A percentile compares a stretch with the other conserved stretches of the same genome.
Conservation (phyloP, 2,113 vertebrate genomes). For the Tringa solitaria region DNA sequence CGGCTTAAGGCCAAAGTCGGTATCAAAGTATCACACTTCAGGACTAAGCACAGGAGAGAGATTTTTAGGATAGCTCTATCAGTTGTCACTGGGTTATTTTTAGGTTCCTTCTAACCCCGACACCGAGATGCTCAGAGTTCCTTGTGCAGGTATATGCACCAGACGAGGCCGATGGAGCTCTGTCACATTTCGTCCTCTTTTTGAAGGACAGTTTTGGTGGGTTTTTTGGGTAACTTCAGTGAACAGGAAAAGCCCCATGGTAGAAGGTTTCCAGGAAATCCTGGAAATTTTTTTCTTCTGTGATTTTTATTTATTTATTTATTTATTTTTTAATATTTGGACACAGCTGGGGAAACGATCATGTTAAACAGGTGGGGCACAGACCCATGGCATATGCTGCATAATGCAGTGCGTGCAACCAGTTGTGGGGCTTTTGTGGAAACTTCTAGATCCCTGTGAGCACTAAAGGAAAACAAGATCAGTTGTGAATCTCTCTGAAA, state of each 20-base stretch:
- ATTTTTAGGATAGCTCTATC: not conserved
- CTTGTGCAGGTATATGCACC: not conserved
- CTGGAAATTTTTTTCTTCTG: not conserved
- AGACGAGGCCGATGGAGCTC: accelerated
- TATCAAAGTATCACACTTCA: not conserved
- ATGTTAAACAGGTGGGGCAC: not conserved
- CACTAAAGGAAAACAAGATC: not conserved
- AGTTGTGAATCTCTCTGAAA: not conserved
- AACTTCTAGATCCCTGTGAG: not conserved
- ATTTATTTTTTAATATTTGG: not conserved
- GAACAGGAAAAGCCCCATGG: not conserved
- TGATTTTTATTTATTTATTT: no score
- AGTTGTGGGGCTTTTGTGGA: not conserved
- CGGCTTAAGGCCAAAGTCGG: not conserved
- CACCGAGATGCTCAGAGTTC: not conserved
- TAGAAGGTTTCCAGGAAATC: not conserved
- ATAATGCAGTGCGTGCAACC: not conserved
- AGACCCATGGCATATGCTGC: not conserved
- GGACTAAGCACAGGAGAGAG: not conserved
- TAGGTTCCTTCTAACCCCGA: not conserved
- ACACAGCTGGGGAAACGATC: not conserved
- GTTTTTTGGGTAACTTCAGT: not conserved
- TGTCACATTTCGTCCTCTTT: not conserved
- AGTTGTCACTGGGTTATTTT: conserved; percentile 2
- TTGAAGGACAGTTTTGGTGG: accelerated